Conservation (phyloP, 2,797 vertebrate species). For the Perdix hodgsoniae region DNA sequence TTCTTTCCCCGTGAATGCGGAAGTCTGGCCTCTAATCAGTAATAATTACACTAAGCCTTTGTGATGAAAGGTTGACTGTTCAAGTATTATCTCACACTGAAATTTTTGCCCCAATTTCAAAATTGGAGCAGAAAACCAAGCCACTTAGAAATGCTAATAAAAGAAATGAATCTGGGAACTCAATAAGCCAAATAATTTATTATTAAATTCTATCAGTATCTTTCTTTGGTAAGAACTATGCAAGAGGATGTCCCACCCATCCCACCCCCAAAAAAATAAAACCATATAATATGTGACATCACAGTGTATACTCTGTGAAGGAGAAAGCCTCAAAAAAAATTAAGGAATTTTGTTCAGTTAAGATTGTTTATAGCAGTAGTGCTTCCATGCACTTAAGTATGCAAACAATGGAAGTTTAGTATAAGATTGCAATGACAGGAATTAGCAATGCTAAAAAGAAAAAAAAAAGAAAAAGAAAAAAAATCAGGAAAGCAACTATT, state of each 20-base stretch:
- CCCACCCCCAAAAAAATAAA: neutral
- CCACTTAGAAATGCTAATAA: slow-evolving; percentile 67
- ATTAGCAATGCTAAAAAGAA: slow-evolving; percentile 39
- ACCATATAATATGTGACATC: slow-evolving; percentile 59
- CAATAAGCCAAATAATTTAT: slow-evolving; percentile 66
- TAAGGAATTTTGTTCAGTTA: slow-evolving; percentile 67
- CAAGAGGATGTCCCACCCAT: slow-evolving; percentile 30
- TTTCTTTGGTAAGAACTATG: slow-evolving; percentile 71
- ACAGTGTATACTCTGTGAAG: slow-evolving; percentile 73
- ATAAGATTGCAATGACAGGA: slow-evolving; percentile 33
- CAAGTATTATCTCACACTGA: slow-evolving; percentile 60
- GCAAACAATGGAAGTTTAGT: slow-evolving; percentile 49
- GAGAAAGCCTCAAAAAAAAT: slow-evolving; percentile 69
- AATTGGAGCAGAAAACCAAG: slow-evolving; percentile 35
- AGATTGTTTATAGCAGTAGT: slow-evolving; percentile 60
- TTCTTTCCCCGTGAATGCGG: slow-evolving; percentile 50
- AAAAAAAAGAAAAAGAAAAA: neutral
- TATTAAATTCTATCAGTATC: slow-evolving; percentile 59
- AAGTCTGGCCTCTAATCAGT: slow-evolving; percentile 66
- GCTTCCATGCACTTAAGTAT: slow-evolving; percentile 45
- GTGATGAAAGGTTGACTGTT: slow-evolving; percentile 57
- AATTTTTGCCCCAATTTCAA: slow-evolving; percentile 47
- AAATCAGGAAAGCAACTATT: slow-evolving; percentile 5
- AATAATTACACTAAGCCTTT: slow-evolving; percentile 65
- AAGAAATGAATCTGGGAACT: slow-evolving; percentile 57